Evolutionary conservation across 2,797 vertebrate genomes (phyloP).

Genomic region (Apogon hyalosoma): DNA sequence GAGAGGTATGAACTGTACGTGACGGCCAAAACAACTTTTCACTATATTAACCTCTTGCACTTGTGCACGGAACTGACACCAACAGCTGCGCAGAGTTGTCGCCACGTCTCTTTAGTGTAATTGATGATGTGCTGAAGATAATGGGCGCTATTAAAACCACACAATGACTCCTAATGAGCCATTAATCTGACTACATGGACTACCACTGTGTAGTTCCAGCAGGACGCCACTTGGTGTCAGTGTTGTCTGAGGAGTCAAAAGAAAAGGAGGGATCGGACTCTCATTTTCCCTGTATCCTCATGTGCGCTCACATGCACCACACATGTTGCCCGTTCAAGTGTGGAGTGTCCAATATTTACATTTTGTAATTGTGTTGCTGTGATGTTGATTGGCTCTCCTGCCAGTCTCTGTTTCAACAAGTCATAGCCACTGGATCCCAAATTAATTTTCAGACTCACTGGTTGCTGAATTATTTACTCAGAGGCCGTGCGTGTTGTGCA

Average conservation of each 20-base stretch:
- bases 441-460: slow-evolving; percentile 41
- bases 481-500: slow-evolving; percentile 15
- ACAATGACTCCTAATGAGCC: not conserved
- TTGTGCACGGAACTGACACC: not conserved
- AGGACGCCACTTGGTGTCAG: slow-evolving; percentile 58
- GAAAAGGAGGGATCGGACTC: not conserved
- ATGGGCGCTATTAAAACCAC: not conserved
- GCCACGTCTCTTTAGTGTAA: not conserved
- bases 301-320: not conserved
- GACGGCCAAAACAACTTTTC: not conserved
- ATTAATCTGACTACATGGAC: not conserved
- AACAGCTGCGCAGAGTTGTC: not conserved
- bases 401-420: slow-evolving; percentile 31
- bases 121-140: slow-evolving; percentile 3
- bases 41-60: not conserved
- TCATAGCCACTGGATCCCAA: slow-evolving; percentile 20
- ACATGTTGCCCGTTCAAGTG: slow-evolving; percentile 7
- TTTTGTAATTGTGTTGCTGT: slow-evolving; percentile 36
- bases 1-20: not conserved
- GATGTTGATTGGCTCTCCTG: slow-evolving; percentile 36
- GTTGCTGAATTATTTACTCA: slow-evolving; percentile 36
- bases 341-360: slow-evolving; percentile 45
- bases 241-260: slow-evolving; percentile 24
- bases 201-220: not conserved
- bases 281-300: not conserved